Conservation (phyloP, 2,113 vertebrate species). For the Corythoichthys intestinalis region DNA sequence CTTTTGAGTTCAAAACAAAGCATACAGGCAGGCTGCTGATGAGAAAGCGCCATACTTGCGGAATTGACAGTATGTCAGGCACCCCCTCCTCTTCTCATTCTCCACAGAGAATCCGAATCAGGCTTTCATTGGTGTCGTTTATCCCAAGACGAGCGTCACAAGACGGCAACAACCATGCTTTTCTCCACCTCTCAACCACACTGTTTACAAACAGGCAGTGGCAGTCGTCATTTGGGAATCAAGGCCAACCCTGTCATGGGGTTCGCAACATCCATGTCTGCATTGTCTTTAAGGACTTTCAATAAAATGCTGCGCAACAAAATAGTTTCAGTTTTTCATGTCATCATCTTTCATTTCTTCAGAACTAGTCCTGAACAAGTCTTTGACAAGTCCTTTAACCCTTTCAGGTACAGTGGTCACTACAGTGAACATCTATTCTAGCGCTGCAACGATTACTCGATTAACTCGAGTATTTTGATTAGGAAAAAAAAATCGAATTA, state of each 20-base stretch:
- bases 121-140: background rate
- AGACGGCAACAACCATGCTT: background rate
- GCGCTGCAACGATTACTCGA: too few species aligned
- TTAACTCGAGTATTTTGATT: too few species aligned
- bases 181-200: background rate
- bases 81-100: background rate
- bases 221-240: background rate
- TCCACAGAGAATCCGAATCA: background rate
- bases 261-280: background rate
- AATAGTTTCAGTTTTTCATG: background rate
- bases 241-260: background rate
- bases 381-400: too few species aligned
- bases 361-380: background rate
- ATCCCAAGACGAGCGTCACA: background rate
- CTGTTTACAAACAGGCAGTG: background rate
- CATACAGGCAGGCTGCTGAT: background rate
- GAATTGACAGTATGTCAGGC: background rate
- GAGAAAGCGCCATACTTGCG: background rate
- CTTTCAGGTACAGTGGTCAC: too few species aligned
- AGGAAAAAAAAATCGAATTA: too few species aligned
- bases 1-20: constrained; percentile 4
- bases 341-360: background rate
- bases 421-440: too few species aligned
- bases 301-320: background rate
- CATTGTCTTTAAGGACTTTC: background rate